Evolutionary conservation across 2,797 vertebrate species (phyloP).

Genomic region (Calcarius lapponicus): DNA sequence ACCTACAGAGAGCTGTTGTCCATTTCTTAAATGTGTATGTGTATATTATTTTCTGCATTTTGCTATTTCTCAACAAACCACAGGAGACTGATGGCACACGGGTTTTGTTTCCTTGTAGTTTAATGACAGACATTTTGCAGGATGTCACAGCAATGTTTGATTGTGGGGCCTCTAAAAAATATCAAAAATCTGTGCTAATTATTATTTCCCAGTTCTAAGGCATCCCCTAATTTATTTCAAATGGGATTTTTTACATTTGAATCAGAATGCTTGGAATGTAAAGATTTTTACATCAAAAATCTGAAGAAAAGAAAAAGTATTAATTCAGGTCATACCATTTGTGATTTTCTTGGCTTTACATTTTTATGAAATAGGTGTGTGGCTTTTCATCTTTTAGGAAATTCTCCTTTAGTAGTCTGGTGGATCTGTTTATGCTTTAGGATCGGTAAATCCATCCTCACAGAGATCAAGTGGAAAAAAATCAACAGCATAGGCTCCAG

Average conservation of each 20-base stretch:
- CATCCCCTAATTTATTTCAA: not conserved
- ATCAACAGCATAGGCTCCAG: not conserved
- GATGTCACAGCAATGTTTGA: not conserved
- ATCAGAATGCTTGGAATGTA: not conserved
- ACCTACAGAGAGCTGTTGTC: constrained; percentile 61
- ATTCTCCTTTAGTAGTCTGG: not conserved
- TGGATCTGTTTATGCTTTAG: not conserved
- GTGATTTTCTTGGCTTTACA: not conserved
- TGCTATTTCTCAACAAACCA: not conserved
- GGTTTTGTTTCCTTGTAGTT: not conserved
- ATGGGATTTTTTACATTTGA: not conserved
- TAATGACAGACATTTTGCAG: not conserved
- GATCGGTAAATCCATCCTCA: not conserved
- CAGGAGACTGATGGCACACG: accelerated
- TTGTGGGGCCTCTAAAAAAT: not conserved
- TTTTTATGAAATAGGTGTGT: not conserved
- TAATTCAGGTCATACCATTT: not conserved
- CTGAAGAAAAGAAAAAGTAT: not conserved
- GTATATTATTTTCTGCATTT: not conserved
- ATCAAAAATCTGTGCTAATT: not conserved
- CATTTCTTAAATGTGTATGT: not conserved
- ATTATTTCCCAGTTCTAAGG: not conserved
- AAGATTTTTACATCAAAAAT: not conserved
- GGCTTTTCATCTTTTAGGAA: not conserved
- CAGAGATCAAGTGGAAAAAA: not conserved